Evolutionary conservation across 2,888 invertebrate species (phyloP).

Genomic region (Temnothorax unifasciatus): DNA sequence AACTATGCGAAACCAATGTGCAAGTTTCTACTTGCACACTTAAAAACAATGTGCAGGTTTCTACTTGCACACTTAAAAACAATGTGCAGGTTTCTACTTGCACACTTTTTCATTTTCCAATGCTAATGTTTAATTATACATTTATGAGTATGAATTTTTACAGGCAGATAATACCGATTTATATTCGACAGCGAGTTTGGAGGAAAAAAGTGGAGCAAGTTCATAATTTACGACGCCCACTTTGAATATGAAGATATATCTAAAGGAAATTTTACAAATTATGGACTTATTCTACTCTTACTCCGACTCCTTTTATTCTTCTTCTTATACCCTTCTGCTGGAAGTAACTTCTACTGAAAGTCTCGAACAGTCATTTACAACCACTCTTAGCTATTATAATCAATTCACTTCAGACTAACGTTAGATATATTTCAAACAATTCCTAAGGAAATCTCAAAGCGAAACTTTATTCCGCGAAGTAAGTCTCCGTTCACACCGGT

Average conservation of each 20-base stretch:
- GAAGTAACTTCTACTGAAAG: constrained; percentile 11
- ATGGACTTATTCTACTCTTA: constrained; percentile 30
- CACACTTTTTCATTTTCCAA: neutral
- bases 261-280: constrained; percentile 38
- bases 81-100: too few species aligned
- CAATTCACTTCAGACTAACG: constrained; percentile 10
- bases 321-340: neutral
- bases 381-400: constrained; percentile 35
- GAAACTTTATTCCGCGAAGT: constrained; percentile 13
- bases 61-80: too few species aligned
- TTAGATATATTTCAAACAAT: constrained; percentile 25
- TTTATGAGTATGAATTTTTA: neutral
- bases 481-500: neutral
- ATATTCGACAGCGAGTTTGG: neutral
- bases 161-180: constrained; percentile 22
- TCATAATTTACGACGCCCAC: constrained; percentile 12
- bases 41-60: too few species aligned
- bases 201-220: neutral
- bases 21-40: too few species aligned
- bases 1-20: too few species aligned
- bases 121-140: neutral
- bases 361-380: constrained; percentile 42
- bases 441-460: constrained; percentile 21
- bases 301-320: constrained; percentile 17
- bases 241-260: constrained; percentile 36